These are phyloP conservation scores for Muricea muricata DNA, from an alignment of 92 coral and sea anemone species.

Conservation along the genomic window DNA sequence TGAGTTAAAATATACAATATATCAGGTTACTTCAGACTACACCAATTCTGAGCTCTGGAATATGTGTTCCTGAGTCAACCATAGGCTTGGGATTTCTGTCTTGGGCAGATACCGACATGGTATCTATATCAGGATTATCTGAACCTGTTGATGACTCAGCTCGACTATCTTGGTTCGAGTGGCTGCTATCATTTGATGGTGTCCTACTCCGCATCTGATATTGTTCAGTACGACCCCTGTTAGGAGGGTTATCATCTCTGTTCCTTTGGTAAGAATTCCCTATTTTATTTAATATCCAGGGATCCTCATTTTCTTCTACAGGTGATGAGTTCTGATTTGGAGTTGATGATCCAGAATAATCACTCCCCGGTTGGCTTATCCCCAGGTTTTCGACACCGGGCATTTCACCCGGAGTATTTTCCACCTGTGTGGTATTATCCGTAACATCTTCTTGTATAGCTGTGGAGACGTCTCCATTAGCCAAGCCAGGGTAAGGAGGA, in stretches of 20 bases:
- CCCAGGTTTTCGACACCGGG: neutral
- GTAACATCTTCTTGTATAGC: neutral
- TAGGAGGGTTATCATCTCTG: neutral
- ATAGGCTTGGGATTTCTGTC: neutral
- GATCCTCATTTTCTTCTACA: neutral
- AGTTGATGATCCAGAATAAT: neutral
- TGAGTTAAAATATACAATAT: too few relatives aligned
- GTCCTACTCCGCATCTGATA: neutral
- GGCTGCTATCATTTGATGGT: neutral
- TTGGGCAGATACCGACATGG: neutral
- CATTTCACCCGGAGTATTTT: neutral
- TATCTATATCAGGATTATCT: neutral
- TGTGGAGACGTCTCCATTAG: constrained; percentile 15
- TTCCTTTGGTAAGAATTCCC: neutral
- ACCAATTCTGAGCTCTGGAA: neutral
- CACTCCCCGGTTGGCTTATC: neutral
- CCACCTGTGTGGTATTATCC: neutral
- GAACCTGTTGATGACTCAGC: neutral
- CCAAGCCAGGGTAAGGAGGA: constrained; percentile 39
- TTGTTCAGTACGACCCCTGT: neutral
- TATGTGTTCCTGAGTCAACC: neutral
- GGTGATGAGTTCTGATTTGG: neutral
- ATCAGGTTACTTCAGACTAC: neutral
- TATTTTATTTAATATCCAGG: constrained; percentile 1
- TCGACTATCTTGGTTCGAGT: neutral